Conservation (phyloP, 2,888 invertebrate species). For the Synanthedon andrenaeformis region DNA sequence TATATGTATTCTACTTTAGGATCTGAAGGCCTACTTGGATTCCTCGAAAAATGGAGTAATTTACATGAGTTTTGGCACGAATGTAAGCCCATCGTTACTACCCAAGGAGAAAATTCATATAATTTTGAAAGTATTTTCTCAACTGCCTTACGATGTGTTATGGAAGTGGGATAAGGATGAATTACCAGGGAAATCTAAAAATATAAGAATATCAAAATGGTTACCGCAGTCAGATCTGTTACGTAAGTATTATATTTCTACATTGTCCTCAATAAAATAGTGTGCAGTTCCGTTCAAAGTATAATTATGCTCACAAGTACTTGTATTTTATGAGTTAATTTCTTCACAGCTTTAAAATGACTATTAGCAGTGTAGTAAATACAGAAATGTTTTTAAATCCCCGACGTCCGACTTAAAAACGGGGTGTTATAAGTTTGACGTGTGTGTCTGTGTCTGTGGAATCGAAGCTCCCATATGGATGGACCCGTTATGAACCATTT, state of each 20-base stretch:
- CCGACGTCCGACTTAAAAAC: no score
- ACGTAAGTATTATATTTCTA: conserved; percentile 9
- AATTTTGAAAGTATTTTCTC: conserved; percentile 24
- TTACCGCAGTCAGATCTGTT: conserved; percentile 33
- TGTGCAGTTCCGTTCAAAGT: no score
- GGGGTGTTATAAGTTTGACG: no score
- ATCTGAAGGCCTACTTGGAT: conserved; percentile 26
- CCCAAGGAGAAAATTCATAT: conserved; percentile 13
- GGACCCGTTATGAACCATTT: no score
- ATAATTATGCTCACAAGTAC: no score
- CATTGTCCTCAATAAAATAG: no score
- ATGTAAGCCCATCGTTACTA: conserved; percentile 21
- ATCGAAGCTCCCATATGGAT: no score
- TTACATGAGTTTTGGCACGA: conserved; percentile 41
- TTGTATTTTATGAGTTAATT: no score
- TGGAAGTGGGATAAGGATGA: conserved; percentile 39
- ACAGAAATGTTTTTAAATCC: no score
- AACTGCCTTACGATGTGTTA: conserved; percentile 36
- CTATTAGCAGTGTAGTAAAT: no score
- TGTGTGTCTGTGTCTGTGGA: no score
- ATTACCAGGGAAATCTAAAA: conserved; percentile 18
- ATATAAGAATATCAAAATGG: conserved; percentile 33
- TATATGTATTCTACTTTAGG: conserved; percentile 7
- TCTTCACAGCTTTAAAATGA: no score
- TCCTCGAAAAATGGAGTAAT: conserved; percentile 32